Percentiles rank a stretch among this genome's conserved stretches.
These are phyloP conservation scores for Apodemia duryi DNA, from an alignment of 2,888 invertebrate genomes.

Conservation along the genomic window DNA sequence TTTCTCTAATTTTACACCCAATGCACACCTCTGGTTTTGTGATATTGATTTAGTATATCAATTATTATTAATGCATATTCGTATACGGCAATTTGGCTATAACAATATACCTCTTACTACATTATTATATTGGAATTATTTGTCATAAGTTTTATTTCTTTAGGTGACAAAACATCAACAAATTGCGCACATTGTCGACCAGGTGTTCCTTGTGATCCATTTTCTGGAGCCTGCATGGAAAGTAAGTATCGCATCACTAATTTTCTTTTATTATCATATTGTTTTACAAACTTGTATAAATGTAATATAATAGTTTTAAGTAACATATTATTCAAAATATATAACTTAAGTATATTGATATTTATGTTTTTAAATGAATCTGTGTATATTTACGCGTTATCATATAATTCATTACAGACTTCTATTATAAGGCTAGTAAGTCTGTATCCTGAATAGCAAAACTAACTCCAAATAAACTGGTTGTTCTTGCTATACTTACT, in stretches of 20 bases:
- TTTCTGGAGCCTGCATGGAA: constrained; percentile 90
- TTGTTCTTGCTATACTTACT: constrained; percentile 61
- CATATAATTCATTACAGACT: constrained; percentile 35
- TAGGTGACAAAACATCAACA: constrained; percentile 44
- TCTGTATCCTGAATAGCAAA: constrained; percentile 68
- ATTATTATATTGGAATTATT: no score
- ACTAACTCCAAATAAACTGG: constrained; percentile 78
- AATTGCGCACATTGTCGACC: constrained; percentile 89
- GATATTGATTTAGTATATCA: no score
- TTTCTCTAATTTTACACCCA: no score
- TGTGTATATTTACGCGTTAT: constrained; percentile 19
- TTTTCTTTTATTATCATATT: not conserved
- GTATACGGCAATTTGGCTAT: no score
- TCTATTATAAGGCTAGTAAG: constrained; percentile 57
- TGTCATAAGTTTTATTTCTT: not conserved
- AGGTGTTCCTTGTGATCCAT: constrained; percentile 87
- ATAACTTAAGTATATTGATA: constrained; percentile 25
- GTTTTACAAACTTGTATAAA: constrained; percentile 12
- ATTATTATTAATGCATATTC: no score
- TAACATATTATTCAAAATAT: constrained; percentile 13
- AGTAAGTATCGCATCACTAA: constrained; percentile 78
- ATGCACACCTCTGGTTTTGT: no score
- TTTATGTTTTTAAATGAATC: not conserved
- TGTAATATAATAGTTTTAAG: constrained; percentile 10
- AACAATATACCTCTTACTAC: no score